phyloP scores from a whole-genome alignment of 2,113 vertebrate genomes.

The Atlantisia rogersi region DNA sequence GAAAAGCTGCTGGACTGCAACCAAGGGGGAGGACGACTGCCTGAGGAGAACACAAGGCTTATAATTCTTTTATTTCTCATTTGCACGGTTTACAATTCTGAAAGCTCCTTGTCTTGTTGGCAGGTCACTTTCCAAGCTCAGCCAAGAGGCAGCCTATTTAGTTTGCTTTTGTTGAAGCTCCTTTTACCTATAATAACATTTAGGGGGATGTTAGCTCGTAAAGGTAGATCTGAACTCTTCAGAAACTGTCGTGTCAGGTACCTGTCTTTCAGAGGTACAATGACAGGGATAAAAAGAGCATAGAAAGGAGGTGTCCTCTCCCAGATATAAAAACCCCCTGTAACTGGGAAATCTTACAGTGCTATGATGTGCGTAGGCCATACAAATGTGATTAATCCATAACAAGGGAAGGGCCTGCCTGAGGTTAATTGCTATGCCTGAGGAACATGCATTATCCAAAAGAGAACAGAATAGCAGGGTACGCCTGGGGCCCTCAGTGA shows the following conservation, averaged over 20 bases:
- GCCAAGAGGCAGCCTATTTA: constrained; percentile 2
- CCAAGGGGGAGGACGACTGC: background rate
- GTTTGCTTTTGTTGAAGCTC: background rate
- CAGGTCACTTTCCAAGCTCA: background rate
- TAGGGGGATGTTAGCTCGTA: background rate
- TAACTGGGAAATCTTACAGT: background rate
- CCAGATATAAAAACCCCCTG: background rate
- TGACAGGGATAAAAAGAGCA: background rate
- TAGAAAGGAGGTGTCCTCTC: background rate
- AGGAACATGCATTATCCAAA: background rate
- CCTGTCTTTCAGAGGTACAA: background rate
- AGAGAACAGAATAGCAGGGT: background rate
- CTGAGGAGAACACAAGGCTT: background rate
- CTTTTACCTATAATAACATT: background rate
- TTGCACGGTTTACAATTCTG: background rate
- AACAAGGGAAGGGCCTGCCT: background rate
- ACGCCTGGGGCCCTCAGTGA: background rate
- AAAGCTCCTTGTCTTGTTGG: background rate
- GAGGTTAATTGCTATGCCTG: background rate
- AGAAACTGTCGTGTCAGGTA: background rate
- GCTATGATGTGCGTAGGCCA: background rate
- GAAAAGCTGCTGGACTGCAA: background rate
- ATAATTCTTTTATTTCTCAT: constrained; percentile 1
- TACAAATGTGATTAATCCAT: background rate
- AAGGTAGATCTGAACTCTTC: background rate